These are phyloP conservation scores for Diadegma fenestrale DNA, from an alignment of 2,888 invertebrate species.

Conservation along the genomic window DNA sequence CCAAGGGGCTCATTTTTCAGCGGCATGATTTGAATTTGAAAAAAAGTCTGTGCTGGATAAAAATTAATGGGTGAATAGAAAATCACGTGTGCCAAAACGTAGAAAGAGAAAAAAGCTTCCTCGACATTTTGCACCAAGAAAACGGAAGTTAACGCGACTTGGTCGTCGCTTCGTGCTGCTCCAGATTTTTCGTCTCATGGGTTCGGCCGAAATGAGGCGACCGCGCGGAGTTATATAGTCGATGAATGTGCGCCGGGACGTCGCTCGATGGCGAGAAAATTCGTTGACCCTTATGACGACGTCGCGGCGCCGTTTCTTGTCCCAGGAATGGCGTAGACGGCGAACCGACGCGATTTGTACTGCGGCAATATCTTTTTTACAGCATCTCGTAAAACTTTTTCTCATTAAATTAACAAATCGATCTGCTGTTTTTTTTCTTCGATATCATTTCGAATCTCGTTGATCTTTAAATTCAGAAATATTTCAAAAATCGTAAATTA, in stretches of 20 bases:
- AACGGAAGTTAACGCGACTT: conserved; percentile 62
- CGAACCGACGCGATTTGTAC: neutral
- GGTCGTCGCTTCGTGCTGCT: conserved; percentile 70
- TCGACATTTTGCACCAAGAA: conserved; percentile 12
- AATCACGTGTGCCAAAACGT: conserved; percentile 8
- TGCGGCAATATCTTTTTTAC: neutral
- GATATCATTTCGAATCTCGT: neutral
- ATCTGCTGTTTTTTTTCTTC: neutral
- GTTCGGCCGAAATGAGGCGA: conserved; percentile 25
- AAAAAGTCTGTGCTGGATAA: neutral
- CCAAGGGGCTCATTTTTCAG: neutral
- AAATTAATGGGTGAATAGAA: neutral
- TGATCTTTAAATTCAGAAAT: neutral
- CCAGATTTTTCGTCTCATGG: conserved; percentile 46
- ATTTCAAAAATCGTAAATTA: neutral
- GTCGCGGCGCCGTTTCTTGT: conserved; percentile 71
- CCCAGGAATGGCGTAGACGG: conserved; percentile 49
- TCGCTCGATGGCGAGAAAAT: conserved; percentile 72
- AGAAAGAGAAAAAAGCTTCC: conserved; percentile 51
- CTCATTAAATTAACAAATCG: neutral
- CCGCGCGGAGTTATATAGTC: conserved; percentile 1
- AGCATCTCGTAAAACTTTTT: conserved; percentile 10
- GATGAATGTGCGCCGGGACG: conserved; percentile 53
- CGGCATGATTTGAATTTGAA: neutral
- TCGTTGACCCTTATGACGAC: conserved; percentile 78